Evolutionary conservation across 2,888 invertebrate species (phyloP), one percentile per base, ranked within the genome.

Genomic region (Cantharis rustica): DNA sequence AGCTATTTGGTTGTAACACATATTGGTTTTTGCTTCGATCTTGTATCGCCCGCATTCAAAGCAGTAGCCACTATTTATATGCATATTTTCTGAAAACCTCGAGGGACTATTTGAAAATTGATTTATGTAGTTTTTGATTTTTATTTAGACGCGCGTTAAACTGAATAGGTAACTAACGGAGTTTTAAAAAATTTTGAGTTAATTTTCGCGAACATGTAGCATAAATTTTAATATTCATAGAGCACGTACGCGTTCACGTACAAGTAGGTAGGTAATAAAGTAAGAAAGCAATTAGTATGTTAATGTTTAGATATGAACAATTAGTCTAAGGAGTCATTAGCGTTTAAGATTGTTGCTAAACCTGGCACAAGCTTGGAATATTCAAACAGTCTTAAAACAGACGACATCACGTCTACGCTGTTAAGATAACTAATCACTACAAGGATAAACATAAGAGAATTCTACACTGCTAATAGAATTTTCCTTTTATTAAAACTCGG

Each of bases 331-430:
- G 84, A 86, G 86, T 85, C 84, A 83, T 84, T 84, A 85, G 84
- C 84, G 76, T 75, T 83, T 85, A 83, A 85, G 84, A 84, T 84
- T 84, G 84, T 83, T 84, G 84, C 83, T 85, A 84, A 86, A 86
- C 85, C 83, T 82, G 82, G 87, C 86, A 88, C 88, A 88, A 87
- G 88, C 85, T 87, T 88, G 88, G 88, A 88, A 88, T 88, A 88
- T 88, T 88, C 87, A 88, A 88, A 86, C 87, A 88, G 86, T 83
- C 83, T 82, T 83, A 85, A 31, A 87, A 87, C 87, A 88, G 87
- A 88, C 87, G 87, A 86, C 86, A 86, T 87, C 87, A 87, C 86
- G 86, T 87, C 86, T 86, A 86, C 86, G 84, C 87, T 86, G 86
- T 87, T 87, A 86, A 86, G 86, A 86, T 86, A 86, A 86, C 16